Evolutionary conservation across 2,888 invertebrate species (phyloP).

Genomic region (Mesochorus sp.): DNA sequence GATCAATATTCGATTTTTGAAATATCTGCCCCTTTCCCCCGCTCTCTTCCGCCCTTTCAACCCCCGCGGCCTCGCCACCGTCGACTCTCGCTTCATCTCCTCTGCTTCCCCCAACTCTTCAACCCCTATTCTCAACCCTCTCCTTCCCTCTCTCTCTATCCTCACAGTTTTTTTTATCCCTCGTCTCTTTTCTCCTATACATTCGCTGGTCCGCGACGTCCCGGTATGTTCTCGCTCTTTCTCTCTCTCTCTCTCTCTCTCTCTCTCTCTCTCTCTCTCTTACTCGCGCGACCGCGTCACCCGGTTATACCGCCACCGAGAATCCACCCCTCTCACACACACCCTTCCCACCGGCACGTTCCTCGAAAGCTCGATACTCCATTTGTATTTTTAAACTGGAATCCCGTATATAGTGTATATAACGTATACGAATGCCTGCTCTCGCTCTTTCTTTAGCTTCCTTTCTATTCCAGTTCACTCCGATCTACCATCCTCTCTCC

Average conservation of each 20-base stretch:
- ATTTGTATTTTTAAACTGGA: conserved; percentile 82
- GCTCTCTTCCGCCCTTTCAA: conserved; percentile 62
- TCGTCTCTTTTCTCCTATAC: conserved; percentile 49
- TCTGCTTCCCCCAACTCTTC: conserved; percentile 60
- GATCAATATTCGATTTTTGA: conserved; percentile 82
- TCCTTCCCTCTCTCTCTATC: conserved; percentile 38
- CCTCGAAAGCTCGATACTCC: conserved; percentile 80
- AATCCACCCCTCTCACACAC: conserved; percentile 16
- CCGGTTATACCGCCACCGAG: conserved; percentile 25
- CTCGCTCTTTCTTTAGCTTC: conserved; percentile 39
- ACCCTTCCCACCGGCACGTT: conserved; percentile 70
- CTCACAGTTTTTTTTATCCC: conserved; percentile 25
- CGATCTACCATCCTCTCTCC: not conserved
- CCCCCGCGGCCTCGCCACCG: conserved; percentile 64
- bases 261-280: conserved; percentile 47
- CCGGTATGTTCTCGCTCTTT: conserved; percentile 29
- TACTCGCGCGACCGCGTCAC: conserved; percentile 45
- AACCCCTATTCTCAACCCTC: conserved; percentile 59
- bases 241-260: conserved; percentile 6
- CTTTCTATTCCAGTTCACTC: conserved; percentile 35
- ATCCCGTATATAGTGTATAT: conserved; percentile 70
- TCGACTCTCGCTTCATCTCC: conserved; percentile 56
- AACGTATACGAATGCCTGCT: conserved; percentile 66
- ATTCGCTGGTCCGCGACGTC: conserved; percentile 50
- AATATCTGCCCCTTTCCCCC: conserved; percentile 78